Base-by-base conservation (phyloP, 1,140 invertebrate genomes). In the Anastatus disparis region DNA sequence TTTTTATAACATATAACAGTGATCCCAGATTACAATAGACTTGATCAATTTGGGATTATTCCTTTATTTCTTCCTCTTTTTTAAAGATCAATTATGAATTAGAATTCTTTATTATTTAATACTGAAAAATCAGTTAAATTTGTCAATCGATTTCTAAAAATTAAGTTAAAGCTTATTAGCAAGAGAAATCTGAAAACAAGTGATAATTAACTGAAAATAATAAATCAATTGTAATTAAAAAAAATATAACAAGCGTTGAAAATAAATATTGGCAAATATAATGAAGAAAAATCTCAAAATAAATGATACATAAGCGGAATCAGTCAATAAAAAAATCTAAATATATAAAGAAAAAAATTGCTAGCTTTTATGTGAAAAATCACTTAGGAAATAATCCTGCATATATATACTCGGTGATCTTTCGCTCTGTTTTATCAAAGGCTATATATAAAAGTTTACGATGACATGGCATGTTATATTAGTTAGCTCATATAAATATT, bases 351-450 rank as follows among this genome's bases (percentile, higher is more conserved):
- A 20, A 22, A 31, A 29, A 22, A 2, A 15, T 26, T 15, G 22
- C 2, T 27, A 53, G 29, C 15, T 27, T 59, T 15, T 0, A 3
- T 52, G 44, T 27, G 24, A 48, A 65, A 59, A 59, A 42, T 40
- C 15, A 42, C 56, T 65, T 78, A 72, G 75, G 71, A 79, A 77
- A 78, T 78, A 79, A 77, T 79, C 77, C 73, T 76, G 46, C 27
- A 35, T 63, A 17, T 48, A n/a, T n/a, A 35, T n/a, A 66, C 58
- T 13, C 55, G 62, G 35, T 62, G 55, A 74, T 71, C 52, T 74
- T 70, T 68, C 38, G 10, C 61, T 52, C 20, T n/a, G n/a, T n/a
- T n/a, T 55, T 62, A 72, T 70, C 42, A 67, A 46, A 55, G 58
- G n/a, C n/a, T n/a, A n/a, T n/a, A n/a, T n/a, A n/a, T 73, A 67